Base-by-base conservation (phyloP, 2,888 invertebrate species). In the Campoplex nolae region DNA sequence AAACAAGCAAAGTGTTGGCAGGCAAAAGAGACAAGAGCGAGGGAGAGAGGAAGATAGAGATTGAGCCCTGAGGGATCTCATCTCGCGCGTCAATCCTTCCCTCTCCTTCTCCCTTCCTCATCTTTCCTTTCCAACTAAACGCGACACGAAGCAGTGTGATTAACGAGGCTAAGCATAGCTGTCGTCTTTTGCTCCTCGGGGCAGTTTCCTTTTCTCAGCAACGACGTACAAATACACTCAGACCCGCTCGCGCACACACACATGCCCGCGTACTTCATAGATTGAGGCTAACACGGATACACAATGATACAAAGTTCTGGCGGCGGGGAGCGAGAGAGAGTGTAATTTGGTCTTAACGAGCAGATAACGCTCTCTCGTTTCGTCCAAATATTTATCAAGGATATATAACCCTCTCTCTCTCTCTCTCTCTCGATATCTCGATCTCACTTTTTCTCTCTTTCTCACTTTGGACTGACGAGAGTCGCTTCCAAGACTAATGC, bases 331-430 rank as follows among this genome's bases (percentile, higher is more conserved):
- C 71, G 71, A 77, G 82, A 78, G 84, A 80, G 88, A 78, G 74
- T 84, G 85, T 83, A 83, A 86, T 84, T 84, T 84, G 87, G 88
- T 32, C 82, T 84, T 86, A 83, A 78, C 85, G 88, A 84, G 79
- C 84, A 85, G 87, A 87, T 87, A 87, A 87, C 87, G 83, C 84
- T 84, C 82, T 87, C 82, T 76, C 84, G 84, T 87, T 84, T 87
- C 84, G 84, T 83, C 84, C 83, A 87, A 87, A 87, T 87, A 87
- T 87, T 87, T 87, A 87, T 87, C 87, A 87, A 87, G 78, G 81
- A 83, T 76, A 83, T 65, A 76, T 48, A 38, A 35, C 32, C 28
- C 58, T 13, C 38, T 23, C 23, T 70, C 74, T 62, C 62, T 84
- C 56, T 9, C 9, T 68, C 68, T 70, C 70, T 75, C 80, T 67